Conservation (phyloP, 2,888 invertebrate genomes). For the Dicycla oo region DNA sequence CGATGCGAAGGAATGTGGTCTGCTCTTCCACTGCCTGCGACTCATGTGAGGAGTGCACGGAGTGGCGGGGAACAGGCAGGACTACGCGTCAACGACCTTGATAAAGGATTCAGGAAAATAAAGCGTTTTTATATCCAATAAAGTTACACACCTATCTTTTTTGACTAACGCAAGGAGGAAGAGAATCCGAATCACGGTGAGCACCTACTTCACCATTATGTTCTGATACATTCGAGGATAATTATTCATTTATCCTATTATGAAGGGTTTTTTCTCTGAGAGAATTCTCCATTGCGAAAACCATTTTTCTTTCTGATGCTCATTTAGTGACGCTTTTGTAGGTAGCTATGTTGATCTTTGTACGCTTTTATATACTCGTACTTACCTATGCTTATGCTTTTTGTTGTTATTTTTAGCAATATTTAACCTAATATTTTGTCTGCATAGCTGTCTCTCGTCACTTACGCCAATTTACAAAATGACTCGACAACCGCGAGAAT, state of each 20-base stretch:
- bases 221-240: not conserved
- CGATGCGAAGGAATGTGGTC: conserved; percentile 85
- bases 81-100: not conserved
- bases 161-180: conserved; percentile 1
- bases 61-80: conserved; percentile 25
- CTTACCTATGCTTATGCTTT: not conserved
- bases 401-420: not conserved
- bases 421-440: not conserved
- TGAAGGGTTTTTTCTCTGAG: not conserved
- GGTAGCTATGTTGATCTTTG: not conserved
- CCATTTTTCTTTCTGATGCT: not conserved
- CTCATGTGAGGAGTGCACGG: conserved; percentile 65
- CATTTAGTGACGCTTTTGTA: not conserved
- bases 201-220: not conserved
- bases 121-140: not conserved
- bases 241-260: not conserved
- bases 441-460: conserved; percentile 66
- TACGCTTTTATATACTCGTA: not conserved
- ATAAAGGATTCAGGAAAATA: not conserved
- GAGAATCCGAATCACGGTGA: not conserved
- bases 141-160: not conserved
- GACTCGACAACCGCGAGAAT: conserved; percentile 77
- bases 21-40: conserved; percentile 65
- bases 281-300: not conserved
- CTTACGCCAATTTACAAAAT: conserved; percentile 78